These are phyloP conservation scores for Amaurobius ferox DNA, from an alignment of 2,888 invertebrate genomes.

Conservation along the genomic window DNA sequence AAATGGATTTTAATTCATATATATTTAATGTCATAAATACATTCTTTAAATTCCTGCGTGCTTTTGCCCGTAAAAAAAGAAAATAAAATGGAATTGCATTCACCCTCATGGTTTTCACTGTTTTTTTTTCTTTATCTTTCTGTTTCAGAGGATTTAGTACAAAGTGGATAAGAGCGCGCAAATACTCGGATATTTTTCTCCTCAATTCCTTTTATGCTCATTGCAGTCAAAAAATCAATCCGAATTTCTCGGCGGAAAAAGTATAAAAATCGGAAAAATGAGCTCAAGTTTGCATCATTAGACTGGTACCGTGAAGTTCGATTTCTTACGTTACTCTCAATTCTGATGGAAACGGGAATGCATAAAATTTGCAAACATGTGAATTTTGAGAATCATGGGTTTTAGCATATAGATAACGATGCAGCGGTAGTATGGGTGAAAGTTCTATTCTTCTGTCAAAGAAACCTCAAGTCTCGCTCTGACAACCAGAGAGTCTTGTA, in stretches of 20 bases:
- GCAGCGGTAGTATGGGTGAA: neutral
- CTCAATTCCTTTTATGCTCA: neutral
- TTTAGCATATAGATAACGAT: slow-evolving; percentile 60
- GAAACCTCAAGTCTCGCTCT: neutral
- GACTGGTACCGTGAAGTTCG: slow-evolving; percentile 33
- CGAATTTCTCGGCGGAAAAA: neutral
- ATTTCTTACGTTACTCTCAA: slow-evolving; percentile 38
- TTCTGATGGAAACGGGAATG: slow-evolving; percentile 40
- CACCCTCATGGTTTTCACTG: too few species aligned
- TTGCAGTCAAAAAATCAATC: slow-evolving; percentile 1
- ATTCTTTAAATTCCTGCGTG: too few species aligned
- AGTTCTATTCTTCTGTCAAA: slow-evolving; percentile 40
- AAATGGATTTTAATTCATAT: too few species aligned
- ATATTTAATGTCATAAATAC: too few species aligned
- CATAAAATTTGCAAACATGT: slow-evolving; percentile 53
- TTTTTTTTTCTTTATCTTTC: neutral
- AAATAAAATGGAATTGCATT: too few species aligned
- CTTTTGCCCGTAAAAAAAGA: too few species aligned
- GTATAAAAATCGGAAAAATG: neutral
- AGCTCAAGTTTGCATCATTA: slow-evolving; percentile 41
- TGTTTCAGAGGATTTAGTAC: neutral
- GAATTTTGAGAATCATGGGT: slow-evolving; percentile 15
- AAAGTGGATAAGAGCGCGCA: neutral
- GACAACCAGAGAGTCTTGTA: neutral
- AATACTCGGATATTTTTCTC: neutral